Evolutionary conservation across 2,797 vertebrate genomes (phyloP).

Genomic region (Rachycentron canadum): DNA sequence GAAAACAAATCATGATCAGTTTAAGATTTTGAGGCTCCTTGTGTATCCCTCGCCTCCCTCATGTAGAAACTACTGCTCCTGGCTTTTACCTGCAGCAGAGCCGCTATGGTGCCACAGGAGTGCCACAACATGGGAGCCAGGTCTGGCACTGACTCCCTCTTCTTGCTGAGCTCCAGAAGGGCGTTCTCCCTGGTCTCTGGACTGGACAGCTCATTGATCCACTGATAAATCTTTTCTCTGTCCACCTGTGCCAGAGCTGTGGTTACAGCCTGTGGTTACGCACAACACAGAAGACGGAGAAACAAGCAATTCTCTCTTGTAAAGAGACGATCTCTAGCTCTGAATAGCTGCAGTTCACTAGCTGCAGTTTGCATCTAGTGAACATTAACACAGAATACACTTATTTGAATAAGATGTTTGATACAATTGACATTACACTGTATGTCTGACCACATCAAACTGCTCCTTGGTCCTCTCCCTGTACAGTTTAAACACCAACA

Average conservation of each 20-base stretch:
- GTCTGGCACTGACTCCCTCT: slow-evolving; percentile 94
- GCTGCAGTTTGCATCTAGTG: no score
- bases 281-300: neutral
- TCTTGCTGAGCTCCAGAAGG: slow-evolving; percentile 94
- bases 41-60: no score
- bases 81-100: slow-evolving; percentile 91
- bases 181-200: slow-evolving; percentile 94
- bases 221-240: slow-evolving; percentile 95
- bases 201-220: slow-evolving; percentile 96
- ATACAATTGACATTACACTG: neutral
- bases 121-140: slow-evolving; percentile 97
- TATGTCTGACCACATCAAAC: neutral
- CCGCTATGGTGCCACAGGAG: slow-evolving; percentile 94
- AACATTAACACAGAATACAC: no score
- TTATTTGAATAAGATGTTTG: neutral
- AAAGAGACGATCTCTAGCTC: no score
- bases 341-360: no score
- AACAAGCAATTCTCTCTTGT: neutral
- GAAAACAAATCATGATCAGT: no score
- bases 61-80: no score
- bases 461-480: no score
- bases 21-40: no score
- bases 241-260: slow-evolving; percentile 94
- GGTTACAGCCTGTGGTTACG: slow-evolving; percentile 90
- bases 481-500: neutral